phyloP scores from a whole-genome alignment of 2,797 vertebrate genomes.

The Rhynchonycteris naso region DNA sequence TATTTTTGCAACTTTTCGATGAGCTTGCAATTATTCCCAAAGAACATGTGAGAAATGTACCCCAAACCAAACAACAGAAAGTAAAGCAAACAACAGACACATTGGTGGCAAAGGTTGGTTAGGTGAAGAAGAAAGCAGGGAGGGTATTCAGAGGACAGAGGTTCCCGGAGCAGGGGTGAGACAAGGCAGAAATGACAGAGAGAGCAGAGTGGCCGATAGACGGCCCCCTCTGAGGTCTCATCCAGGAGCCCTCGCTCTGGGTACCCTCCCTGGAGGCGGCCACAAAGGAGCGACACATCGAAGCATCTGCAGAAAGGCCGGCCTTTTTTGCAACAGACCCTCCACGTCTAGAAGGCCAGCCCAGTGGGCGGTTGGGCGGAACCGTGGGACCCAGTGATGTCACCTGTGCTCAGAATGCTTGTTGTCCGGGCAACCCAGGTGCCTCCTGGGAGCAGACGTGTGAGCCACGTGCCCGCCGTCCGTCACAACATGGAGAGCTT shows the following conservation, averaged over 20 bases:
- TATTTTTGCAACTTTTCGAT: not conserved
- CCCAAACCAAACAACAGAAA: not conserved
- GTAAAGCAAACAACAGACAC: not conserved
- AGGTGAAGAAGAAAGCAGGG: not conserved
- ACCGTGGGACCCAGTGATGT: constrained; percentile 65
- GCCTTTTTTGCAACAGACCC: not conserved
- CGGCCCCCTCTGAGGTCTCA: not conserved
- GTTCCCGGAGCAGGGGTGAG: not conserved
- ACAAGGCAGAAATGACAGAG: too few relatives aligned
- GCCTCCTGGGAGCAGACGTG: not conserved
- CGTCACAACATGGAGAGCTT: constrained; percentile 70
- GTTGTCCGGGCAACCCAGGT: not conserved
- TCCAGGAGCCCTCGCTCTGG: not conserved
- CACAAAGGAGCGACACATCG: not conserved
- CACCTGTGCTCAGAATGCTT: constrained; percentile 7
- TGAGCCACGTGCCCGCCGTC: not conserved
- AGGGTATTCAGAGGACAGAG: not conserved
- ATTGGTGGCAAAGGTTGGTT: not conserved
- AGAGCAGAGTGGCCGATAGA: not conserved
- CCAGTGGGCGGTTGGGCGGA: not conserved
- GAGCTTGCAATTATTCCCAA: not conserved
- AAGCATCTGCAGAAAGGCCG: not conserved
- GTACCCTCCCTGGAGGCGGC: not conserved
- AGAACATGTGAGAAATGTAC: not conserved
- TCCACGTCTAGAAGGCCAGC: not conserved